A percentile compares a stretch with the other conserved stretches of the same genome.
These are phyloP conservation scores for Philotrypesis tridentata DNA, from an alignment of 1,140 invertebrate genomes.

Conservation along the genomic window DNA sequence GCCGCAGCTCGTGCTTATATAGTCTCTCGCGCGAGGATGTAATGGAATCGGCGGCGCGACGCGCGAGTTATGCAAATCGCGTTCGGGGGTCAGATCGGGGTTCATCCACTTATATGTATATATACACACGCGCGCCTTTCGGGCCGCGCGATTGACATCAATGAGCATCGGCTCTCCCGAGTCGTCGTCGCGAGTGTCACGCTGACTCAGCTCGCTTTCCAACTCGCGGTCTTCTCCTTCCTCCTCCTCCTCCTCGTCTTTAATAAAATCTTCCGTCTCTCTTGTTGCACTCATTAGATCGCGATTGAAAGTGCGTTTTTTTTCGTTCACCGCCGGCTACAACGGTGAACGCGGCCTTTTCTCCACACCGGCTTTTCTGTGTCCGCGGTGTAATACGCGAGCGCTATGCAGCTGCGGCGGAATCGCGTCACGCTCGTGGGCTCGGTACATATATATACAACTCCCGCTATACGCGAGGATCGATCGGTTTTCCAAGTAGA, in stretches of 20 bases:
- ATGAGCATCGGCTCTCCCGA: conserved; percentile 16
- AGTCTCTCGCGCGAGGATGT: conserved; percentile 24
- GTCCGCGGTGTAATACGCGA: too few species aligned
- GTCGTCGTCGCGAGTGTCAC: conserved; percentile 16
- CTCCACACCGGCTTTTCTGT: too few species aligned
- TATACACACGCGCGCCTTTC: too few species aligned
- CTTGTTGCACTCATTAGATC: neutral
- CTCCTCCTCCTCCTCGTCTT: neutral
- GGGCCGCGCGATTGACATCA: conserved; percentile 39
- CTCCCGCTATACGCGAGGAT: too few species aligned
- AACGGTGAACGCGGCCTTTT: too few species aligned
- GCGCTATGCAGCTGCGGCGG: too few species aligned
- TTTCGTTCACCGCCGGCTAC: too few species aligned
- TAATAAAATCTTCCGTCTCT: conserved; percentile 14
- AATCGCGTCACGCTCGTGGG: too few species aligned
- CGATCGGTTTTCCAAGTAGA: neutral
- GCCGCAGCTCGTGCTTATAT: neutral
- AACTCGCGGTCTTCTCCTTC: too few species aligned
- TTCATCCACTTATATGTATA: conserved; percentile 53
- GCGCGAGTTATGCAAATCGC: conserved; percentile 55
- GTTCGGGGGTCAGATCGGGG: conserved; percentile 51
- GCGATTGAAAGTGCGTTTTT: neutral
- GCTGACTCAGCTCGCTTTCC: conserved; percentile 44
- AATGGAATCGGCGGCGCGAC: conserved; percentile 52
- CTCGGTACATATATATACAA: too few species aligned